Base-by-base conservation (phyloP, 2,888 invertebrate species). In the Harpalus rubripes region DNA sequence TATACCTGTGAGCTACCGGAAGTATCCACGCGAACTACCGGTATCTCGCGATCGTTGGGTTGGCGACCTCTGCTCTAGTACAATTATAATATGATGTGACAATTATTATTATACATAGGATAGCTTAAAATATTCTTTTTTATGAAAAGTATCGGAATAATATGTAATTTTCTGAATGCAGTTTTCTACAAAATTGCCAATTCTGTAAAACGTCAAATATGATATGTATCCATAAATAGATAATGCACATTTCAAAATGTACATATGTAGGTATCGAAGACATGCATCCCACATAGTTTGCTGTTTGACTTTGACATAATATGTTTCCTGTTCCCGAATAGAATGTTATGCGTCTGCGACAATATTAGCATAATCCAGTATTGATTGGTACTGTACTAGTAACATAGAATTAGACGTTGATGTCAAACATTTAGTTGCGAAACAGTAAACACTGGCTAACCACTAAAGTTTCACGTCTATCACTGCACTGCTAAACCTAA, bases 381-480 rank as follows among this genome's bases (percentile, higher is more conserved):
- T 68, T 68, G 39, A 68, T 68, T 68, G 39, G 68, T 26, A 32
- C 7, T 18, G n/a, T 63, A 5, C 44, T 52, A 68, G 68, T 63
- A 15, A 15, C 68, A 52, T 52, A 68, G 68, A 68, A 68, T 68
- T 68, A 68, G 39, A 39, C 68, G 32, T 12, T 41, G 68, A 15
- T 39, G 68, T 39, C 68, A 68, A 63, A 68, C 39, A 68, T 68
- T 68, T 68, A 68, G 39, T 39, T 15, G 32, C 68, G 41, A 68
- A n/a, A 68, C 39, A 39, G 39, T 68, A 32, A 68, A 68, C 68
- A 68, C 32, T 68, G 68, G 68, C 32, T 68, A 68, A 32, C 65
- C 68, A 68, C 6, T 26, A 68, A 68, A 68, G 68, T 68, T 63
- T 68, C 22, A 15, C 68, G 15, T 68, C 39, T 68, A 39, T 26